Conservation (phyloP, 2,888 invertebrate species). For the Cloeon dipterum region DNA sequence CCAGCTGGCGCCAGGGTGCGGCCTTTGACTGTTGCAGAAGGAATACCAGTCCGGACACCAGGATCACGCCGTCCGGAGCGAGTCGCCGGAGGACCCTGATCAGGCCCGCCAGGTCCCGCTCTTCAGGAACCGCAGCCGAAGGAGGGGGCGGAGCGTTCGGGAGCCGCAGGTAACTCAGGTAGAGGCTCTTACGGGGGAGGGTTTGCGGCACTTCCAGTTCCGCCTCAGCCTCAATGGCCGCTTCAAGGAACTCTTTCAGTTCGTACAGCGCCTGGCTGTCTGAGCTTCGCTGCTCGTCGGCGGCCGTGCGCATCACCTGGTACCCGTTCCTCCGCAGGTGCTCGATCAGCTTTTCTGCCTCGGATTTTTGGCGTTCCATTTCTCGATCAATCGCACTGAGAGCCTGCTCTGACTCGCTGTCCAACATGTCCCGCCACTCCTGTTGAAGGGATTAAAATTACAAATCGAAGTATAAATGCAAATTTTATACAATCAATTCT, state of each 20-base stretch:
- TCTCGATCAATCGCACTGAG: not conserved
- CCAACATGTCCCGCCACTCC: not conserved
- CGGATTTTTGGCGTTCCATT: not conserved
- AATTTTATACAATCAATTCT: too few relatives aligned
- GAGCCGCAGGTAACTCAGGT: not conserved
- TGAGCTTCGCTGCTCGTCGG: not conserved
- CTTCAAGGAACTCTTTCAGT: not conserved
- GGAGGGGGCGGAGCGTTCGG: not conserved
- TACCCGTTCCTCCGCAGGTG: not conserved
- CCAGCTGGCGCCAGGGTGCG: not conserved
- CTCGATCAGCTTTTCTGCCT: not conserved
- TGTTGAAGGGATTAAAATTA: not conserved
- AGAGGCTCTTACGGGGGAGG: not conserved
- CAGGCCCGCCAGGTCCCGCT: not conserved
- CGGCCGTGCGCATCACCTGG: not conserved
- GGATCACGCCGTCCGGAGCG: constrained; percentile 1
- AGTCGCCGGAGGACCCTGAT: not conserved
- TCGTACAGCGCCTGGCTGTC: not conserved
- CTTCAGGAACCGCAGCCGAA: not conserved
- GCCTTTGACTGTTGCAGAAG: not conserved
- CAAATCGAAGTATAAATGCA: too few relatives aligned
- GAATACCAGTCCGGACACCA: not conserved
- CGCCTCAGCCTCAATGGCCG: not conserved
- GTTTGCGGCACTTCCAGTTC: not conserved
- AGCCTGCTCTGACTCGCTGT: not conserved